These are phyloP conservation scores for Philypnodon macrostomus DNA, from an alignment of 2,797 vertebrate genomes.

Conservation along the genomic window DNA sequence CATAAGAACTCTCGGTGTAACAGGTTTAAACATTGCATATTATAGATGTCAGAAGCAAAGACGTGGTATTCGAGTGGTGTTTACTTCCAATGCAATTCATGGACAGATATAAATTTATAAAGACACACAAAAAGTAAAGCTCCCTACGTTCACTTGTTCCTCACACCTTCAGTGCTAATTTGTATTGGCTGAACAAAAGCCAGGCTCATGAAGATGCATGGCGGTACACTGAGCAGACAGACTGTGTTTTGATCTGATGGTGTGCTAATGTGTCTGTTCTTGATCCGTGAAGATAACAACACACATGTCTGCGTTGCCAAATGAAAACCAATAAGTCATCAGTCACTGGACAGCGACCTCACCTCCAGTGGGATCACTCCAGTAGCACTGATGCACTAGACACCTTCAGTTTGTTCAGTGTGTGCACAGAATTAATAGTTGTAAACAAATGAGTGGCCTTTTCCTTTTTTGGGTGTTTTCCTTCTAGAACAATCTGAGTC, in stretches of 20 bases:
- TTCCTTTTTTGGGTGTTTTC: no score
- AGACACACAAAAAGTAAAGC: neutral
- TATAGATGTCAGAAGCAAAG: no score
- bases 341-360: conserved; percentile 18
- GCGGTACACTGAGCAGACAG: conserved; percentile 19
- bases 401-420: neutral
- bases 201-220: conserved; percentile 1
- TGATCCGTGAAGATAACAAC: conserved; percentile 5
- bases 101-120: no score
- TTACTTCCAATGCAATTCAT: neutral
- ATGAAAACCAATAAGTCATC: conserved; percentile 24
- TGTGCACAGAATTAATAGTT: no score
- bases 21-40: no score
- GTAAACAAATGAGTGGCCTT: no score
- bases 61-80: neutral
- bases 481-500: no score
- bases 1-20: no score
- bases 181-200: neutral
- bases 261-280: neutral
- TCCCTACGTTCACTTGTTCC: neutral
- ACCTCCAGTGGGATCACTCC: conserved; percentile 9
- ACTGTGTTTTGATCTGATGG: neutral
- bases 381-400: neutral
- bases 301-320: conserved; percentile 17
- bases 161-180: conserved; percentile 1